Conservation (phyloP, 2,888 invertebrate species). For the Phasia obesa region DNA sequence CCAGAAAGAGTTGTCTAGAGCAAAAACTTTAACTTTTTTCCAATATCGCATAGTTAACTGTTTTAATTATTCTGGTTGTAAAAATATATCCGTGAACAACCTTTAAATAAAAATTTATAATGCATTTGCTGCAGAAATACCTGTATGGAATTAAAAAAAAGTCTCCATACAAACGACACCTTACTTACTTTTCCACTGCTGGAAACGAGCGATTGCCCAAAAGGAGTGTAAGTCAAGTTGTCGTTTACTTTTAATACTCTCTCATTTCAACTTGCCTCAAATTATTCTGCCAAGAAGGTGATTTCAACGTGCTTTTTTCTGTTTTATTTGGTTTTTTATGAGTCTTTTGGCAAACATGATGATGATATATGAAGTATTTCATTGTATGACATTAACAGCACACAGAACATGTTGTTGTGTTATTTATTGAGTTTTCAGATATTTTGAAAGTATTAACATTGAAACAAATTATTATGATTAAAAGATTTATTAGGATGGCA, state of each 20-base stretch:
- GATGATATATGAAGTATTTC: conserved; percentile 82
- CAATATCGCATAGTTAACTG: no score
- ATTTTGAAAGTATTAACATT: conserved; percentile 82
- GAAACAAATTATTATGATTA: conserved; percentile 82
- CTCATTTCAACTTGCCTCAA: conserved; percentile 23
- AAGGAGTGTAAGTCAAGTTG: conserved; percentile 60
- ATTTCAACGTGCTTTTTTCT: conserved; percentile 33
- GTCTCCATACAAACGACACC: conserved; percentile 54
- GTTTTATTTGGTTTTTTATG: conserved; percentile 19
- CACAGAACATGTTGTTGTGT: conserved; percentile 80
- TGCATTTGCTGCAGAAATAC: conserved; percentile 61
- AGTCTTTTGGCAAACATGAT: conserved; percentile 58
- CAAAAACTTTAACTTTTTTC: no score
- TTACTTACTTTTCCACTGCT: conserved; percentile 58
- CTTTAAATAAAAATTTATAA: conserved; percentile 66
- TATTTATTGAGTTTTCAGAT: conserved; percentile 81
- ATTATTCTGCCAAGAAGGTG: conserved; percentile 58
- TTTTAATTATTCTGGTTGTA: neutral
- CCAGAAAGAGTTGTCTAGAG: no score
- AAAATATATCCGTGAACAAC: conserved; percentile 18
- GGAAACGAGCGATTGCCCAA: conserved; percentile 15
- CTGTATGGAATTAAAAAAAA: conserved; percentile 54
- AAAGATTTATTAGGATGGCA: conserved; percentile 77
- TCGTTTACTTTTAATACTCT: conserved; percentile 55
- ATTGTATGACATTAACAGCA: conserved; percentile 82